A percentile compares a stretch with the other conserved stretches of the same genome.
phyloP scores from a whole-genome alignment of 2,888 invertebrate species.

The Cataglyphis rosenhaueri region DNA sequence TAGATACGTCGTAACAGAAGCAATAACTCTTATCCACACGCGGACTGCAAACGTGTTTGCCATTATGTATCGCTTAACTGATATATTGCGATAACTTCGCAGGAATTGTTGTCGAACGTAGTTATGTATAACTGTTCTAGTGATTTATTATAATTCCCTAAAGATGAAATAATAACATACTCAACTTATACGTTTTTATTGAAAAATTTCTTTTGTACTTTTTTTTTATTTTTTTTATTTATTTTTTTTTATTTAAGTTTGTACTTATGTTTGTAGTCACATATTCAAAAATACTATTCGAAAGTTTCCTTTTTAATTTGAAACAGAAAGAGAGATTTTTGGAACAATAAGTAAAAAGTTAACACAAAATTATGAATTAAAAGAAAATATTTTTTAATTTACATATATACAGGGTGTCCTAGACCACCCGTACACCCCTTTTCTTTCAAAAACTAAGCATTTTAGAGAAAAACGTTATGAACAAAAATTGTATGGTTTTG shows the following conservation, averaged over 20 bases:
- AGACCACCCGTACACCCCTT: no score
- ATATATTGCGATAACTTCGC: slow-evolving; percentile 31
- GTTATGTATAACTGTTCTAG: neutral
- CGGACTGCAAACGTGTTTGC: neutral
- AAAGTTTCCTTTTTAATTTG: neutral
- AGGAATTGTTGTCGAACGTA: slow-evolving; percentile 13
- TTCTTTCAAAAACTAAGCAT: no score
- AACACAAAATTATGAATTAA: neutral
- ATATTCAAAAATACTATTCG: neutral
- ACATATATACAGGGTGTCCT: no score
- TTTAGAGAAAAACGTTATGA: no score
- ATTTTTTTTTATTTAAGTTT: neutral
- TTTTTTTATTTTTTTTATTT: no score
- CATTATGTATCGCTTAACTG: slow-evolving; percentile 21
- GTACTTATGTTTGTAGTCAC: neutral
- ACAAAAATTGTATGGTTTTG: no score
- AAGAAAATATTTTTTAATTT: neutral
- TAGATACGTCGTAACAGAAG: neutral
- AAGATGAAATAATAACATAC: slow-evolving; percentile 7
- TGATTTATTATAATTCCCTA: slow-evolving; percentile 8
- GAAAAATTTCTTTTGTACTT: neutral
- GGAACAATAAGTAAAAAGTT: neutral
- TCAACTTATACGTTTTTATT: neutral
- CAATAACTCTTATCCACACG: slow-evolving; percentile 38
- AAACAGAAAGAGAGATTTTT: neutral